phyloP scores from a whole-genome alignment of 2,888 invertebrate genomes.

The Amorpha juglandis region DNA sequence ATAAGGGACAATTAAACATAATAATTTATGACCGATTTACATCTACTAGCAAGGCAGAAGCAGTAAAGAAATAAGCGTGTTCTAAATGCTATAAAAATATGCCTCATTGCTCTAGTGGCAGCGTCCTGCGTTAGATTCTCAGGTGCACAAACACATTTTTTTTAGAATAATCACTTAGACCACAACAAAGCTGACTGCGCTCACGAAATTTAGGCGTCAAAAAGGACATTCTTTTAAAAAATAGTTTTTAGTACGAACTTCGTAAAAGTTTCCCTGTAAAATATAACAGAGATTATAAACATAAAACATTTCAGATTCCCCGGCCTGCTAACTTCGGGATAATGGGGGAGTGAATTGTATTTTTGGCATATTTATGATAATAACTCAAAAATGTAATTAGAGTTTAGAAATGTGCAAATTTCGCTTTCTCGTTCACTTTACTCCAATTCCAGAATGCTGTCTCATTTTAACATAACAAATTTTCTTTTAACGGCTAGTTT shows the following conservation, averaged over 20 bases:
- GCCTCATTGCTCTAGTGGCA: too few relatives aligned
- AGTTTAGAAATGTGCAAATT: background rate
- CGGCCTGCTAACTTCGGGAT: background rate
- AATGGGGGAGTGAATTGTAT: background rate
- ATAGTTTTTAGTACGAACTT: background rate
- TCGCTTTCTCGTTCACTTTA: background rate
- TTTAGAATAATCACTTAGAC: too few relatives aligned
- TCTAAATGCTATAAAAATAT: too few relatives aligned
- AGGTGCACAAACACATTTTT: too few relatives aligned
- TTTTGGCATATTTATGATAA: background rate
- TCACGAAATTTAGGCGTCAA: background rate
- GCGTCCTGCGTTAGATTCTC: too few relatives aligned
- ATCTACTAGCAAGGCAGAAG: too few relatives aligned
- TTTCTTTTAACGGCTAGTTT: background rate
- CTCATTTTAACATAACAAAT: background rate
- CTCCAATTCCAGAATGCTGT: background rate
- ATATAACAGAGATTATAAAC: background rate
- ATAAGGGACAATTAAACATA: too few relatives aligned
- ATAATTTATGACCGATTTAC: too few relatives aligned
- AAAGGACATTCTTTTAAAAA: background rate
- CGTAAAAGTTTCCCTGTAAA: background rate
- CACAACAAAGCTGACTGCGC: background rate
- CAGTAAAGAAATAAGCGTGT: too few relatives aligned
- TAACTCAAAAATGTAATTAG: constrained; percentile 2
- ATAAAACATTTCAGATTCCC: background rate